phyloP scores from a whole-genome alignment of 2,113 vertebrate species.

The Gambusia affinis region DNA sequence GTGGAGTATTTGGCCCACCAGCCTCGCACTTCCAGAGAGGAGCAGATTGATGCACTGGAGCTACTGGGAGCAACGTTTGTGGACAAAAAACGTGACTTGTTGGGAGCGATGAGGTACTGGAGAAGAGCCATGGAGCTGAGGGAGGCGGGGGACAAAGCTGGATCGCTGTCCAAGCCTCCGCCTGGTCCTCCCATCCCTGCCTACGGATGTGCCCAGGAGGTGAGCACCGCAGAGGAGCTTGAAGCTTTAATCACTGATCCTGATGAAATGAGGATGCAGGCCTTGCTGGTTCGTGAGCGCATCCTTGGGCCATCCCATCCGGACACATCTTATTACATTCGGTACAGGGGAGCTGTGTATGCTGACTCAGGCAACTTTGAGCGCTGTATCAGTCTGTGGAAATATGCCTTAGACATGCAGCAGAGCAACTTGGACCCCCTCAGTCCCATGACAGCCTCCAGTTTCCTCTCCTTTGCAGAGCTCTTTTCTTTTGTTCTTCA shows the following conservation, averaged over 20 bases:
- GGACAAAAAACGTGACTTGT: constrained; percentile 92
- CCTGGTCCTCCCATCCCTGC: constrained; percentile 87
- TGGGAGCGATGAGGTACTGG: constrained; percentile 93
- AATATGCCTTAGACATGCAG: constrained; percentile 96
- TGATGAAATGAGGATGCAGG: constrained; percentile 96
- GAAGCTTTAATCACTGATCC: constrained; percentile 93
- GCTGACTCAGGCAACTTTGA: constrained; percentile 94
- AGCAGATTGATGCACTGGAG: constrained; percentile 88
- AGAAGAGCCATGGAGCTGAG: constrained; percentile 91
- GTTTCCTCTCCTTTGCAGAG: constrained; percentile 94
- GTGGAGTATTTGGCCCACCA: constrained; percentile 92
- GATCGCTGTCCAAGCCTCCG: constrained; percentile 83
- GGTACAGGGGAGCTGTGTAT: constrained; percentile 92
- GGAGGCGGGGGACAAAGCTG: constrained; percentile 77
- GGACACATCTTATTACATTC: constrained; percentile 96
- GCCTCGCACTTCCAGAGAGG: constrained; percentile 79
- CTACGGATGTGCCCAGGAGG: constrained; percentile 89
- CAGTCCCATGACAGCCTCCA: constrained; percentile 96
- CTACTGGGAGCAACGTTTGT: constrained; percentile 93
- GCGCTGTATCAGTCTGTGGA: constrained; percentile 94
- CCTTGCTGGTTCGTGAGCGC: constrained; percentile 89
- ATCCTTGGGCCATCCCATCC: constrained; percentile 94
- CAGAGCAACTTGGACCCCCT: constrained; percentile 93
- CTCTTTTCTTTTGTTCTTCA: constrained; percentile 96
- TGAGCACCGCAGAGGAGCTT: constrained; percentile 85